These are phyloP conservation scores for Temnothorax ravouxi DNA, from an alignment of 2,888 invertebrate species.

Conservation along the genomic window DNA sequence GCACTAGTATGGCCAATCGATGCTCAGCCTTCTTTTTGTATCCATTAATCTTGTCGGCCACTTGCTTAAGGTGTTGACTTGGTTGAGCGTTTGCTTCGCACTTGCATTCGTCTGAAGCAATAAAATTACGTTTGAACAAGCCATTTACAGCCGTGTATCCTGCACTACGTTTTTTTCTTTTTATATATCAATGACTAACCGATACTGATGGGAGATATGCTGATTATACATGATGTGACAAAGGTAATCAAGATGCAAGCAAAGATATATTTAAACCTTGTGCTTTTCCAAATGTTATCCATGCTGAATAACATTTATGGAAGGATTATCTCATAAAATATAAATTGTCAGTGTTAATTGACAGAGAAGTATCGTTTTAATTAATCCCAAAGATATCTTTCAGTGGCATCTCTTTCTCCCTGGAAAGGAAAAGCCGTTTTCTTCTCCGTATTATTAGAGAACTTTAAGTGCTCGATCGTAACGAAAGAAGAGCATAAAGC, in stretches of 20 bases:
- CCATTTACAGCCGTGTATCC: not conserved
- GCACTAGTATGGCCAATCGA: conserved; percentile 95
- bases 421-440: not conserved
- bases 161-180: not conserved
- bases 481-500: not conserved
- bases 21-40: conserved; percentile 83
- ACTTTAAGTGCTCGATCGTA: not conserved
- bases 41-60: conserved; percentile 23
- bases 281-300: conserved; percentile 79
- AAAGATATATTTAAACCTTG: conserved; percentile 84
- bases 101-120: conserved; percentile 79
- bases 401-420: not conserved
- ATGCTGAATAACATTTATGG: conserved; percentile 67
- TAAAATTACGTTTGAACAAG: not conserved
- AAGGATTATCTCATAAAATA: conserved; percentile 23
- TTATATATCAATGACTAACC: conserved; percentile 79
- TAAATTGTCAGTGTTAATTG: conserved; percentile 19
- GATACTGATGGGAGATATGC: conserved; percentile 84
- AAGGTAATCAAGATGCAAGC: conserved; percentile 86
- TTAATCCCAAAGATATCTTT: not conserved
- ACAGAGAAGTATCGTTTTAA: not conserved
- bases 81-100: conserved; percentile 72
- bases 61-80: conserved; percentile 62
- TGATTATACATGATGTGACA: conserved; percentile 85
- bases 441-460: not conserved